Base-by-base conservation (phyloP, 2,797 vertebrate species). In the Bovichtus diacanthus region DNA sequence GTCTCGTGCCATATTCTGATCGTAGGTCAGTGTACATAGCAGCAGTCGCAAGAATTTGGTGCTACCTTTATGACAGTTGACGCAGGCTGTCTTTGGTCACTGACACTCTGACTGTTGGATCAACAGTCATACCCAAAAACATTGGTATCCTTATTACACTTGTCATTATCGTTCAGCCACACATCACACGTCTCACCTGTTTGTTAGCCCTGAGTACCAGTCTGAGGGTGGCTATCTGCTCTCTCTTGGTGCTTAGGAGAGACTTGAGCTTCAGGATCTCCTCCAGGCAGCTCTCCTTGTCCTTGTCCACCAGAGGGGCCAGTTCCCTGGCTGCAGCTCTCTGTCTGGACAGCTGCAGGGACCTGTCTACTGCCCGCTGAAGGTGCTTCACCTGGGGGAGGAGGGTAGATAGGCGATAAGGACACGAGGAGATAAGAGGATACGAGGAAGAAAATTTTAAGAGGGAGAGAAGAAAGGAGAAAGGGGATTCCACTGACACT, bases 151-250 rank as follows among this genome's bases (percentile, higher is more conserved):
- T 13, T 10, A 12, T n/a, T 9, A 16, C 1, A 50, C 9, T 13
- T 29, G 3, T 58, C 9, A 9, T 12, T 58, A 15, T 43, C 3
- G 2, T 25, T 66, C 9, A 54, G 21, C 29, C 39, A 10, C 21
- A 59, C 38, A 9, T 44, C 6, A 46, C 10, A n/a, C 36, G 16
- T 15, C 73, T 74, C 49, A 99, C 98, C 97, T 99, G 98, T 80
- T 99, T 99, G 94, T 99, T 99, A 55, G 97, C 98, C 91, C 99
- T 99, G 62, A 99, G 92, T 73, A 99, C 97, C 0, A 98, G 95
- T 76, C 98, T 88, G 46, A 99, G 89, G 0, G 98, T 99, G 9
- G 98, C 97, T 0, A 99, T 97, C 95, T 99, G 98, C 90, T 99
- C 98, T 78, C 97, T 91, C 89, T 99, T 99, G 8, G 97, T 99